Percentiles rank a stretch among this genome's conserved stretches.
Evolutionary conservation across 2,888 invertebrate genomes (phyloP).

Genomic region (Thymelicus sylvestris): DNA sequence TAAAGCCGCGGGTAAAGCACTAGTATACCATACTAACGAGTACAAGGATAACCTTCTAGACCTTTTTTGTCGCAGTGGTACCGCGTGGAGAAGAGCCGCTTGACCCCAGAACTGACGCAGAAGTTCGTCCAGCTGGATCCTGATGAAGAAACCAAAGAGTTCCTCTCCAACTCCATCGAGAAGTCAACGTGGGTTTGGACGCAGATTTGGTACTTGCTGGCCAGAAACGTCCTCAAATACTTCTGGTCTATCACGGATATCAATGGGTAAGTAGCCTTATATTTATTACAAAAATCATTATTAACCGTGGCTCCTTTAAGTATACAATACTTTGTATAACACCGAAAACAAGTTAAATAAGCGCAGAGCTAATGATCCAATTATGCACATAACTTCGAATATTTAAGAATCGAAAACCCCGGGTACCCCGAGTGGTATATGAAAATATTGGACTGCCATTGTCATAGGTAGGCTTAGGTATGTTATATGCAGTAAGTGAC

Average conservation of each 20-base stretch:
- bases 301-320: too few relatives aligned
- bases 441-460: background rate
- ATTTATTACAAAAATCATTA: background rate
- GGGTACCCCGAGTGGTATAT: too few relatives aligned
- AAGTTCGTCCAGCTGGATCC: slow-evolving; percentile 87
- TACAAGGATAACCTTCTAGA: too few relatives aligned
- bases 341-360: too few relatives aligned
- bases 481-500: too few relatives aligned
- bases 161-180: slow-evolving; percentile 89
- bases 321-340: too few relatives aligned
- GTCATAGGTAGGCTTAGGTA: background rate
- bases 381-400: background rate
- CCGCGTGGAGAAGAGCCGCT: slow-evolving; percentile 82
- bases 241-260: slow-evolving; percentile 98
- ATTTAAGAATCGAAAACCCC: background rate
- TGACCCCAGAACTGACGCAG: slow-evolving; percentile 81
- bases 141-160: slow-evolving; percentile 90
- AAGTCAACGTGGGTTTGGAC: slow-evolving; percentile 94
- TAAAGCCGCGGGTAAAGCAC: too few relatives aligned
- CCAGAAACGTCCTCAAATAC: slow-evolving; percentile 92
- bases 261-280: slow-evolving; percentile 90
- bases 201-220: slow-evolving; percentile 95
- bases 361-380: too few relatives aligned
- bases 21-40: too few relatives aligned
- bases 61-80: slow-evolving; percentile 87